Percentiles rank a stretch among this genome's conserved stretches.
Evolutionary conservation across 2,797 vertebrate genomes (phyloP).

Genomic region (Choloepus didactylus): DNA sequence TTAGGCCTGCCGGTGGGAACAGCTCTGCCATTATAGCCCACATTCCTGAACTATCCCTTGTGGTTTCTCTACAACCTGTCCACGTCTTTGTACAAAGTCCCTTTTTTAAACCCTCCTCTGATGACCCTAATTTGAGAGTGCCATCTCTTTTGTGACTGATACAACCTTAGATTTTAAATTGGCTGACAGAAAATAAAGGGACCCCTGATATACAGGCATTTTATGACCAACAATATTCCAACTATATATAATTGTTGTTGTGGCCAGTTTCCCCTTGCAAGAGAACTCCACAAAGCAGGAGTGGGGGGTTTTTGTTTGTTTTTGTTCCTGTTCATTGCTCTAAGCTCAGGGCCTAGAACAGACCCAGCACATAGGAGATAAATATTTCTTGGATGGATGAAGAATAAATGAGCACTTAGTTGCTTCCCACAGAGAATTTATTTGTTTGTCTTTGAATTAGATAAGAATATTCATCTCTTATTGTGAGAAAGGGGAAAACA

Average conservation of each 20-base stretch:
- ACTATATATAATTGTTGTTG: neutral
- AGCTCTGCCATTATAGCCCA: neutral
- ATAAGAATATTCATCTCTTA: neutral
- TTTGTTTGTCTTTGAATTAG: neutral
- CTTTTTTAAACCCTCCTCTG: neutral
- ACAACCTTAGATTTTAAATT: neutral
- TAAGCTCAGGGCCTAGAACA: neutral
- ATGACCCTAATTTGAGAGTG: neutral
- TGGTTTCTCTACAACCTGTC: neutral
- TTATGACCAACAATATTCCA: neutral
- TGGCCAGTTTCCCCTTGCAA: neutral
- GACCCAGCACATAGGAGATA: neutral
- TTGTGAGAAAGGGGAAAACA: neutral
- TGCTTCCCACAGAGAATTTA: neutral
- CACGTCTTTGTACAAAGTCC: neutral
- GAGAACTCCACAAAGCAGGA: neutral
- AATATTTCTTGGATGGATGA: neutral
- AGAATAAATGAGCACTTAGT: neutral
- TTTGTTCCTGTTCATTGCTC: neutral
- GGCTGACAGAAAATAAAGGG: neutral
- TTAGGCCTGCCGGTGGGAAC: neutral
- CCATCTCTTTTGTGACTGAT: neutral
- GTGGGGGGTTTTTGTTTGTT: neutral
- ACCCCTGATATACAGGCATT: neutral
- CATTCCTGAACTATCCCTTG: neutral